Conservation (phyloP, 92 coral and sea anemone species). For the Zoanthus sansibaricus region DNA sequence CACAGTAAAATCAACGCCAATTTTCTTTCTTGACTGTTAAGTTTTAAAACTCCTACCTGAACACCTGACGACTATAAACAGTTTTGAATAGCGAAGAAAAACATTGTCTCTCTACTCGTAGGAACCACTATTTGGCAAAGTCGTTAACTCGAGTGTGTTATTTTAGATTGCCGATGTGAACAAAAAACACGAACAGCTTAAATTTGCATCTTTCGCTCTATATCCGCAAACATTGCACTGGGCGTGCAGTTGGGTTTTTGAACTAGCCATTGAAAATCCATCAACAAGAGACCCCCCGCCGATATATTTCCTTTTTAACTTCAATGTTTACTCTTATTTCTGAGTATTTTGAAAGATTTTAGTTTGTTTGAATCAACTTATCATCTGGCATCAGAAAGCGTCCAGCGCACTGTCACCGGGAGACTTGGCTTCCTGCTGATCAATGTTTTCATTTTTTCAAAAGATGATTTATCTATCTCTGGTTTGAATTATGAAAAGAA, state of each 20-base stretch:
- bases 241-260: constrained; percentile 25
- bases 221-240: constrained; percentile 20
- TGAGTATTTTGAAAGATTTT: constrained; percentile 26
- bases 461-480: background rate
- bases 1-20: background rate
- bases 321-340: constrained; percentile 26
- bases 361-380: background rate
- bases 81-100: background rate
- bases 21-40: constrained; percentile 10
- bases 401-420: background rate
- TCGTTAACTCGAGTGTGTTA: background rate
- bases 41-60: background rate
- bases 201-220: constrained; percentile 40
- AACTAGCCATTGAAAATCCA: constrained; percentile 29
- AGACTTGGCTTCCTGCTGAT: constrained; percentile 29
- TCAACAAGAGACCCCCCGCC: constrained; percentile 47
- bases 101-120: background rate
- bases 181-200: constrained; percentile 14
- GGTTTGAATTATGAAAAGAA: background rate
- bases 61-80: background rate
- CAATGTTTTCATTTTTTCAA: background rate
- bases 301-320: constrained; percentile 1
- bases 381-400: constrained; percentile 27
- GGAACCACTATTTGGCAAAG: background rate
- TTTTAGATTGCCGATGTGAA: background rate